Conservation (phyloP, 1,140 invertebrate species). For the Heliothis virescens region DNA sequence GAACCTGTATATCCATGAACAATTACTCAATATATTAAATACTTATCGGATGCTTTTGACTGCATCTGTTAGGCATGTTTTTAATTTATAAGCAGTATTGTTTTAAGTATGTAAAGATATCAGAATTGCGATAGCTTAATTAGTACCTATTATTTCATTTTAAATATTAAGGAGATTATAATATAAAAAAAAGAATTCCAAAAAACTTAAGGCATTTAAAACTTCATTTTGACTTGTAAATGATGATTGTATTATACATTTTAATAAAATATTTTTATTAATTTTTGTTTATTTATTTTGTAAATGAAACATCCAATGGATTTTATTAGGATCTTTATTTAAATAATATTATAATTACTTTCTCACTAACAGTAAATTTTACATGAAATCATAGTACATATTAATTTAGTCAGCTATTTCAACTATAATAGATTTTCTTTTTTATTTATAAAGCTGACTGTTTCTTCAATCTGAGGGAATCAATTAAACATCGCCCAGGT, state of each 20-base stretch:
- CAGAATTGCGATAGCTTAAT: conserved; percentile 38
- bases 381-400: conserved; percentile 20
- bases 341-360: conserved; percentile 31
- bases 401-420: conserved; percentile 1
- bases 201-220: conserved; percentile 40
- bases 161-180: conserved; percentile 27
- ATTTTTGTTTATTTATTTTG: neutral
- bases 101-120: conserved; percentile 38
- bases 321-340: conserved; percentile 35
- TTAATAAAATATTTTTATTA: conserved; percentile 50
- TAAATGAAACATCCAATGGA: neutral
- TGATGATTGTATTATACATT: conserved; percentile 50
- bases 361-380: conserved; percentile 22
- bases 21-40: conserved; percentile 29
- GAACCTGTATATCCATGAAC: conserved; percentile 34
- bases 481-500: too few relatives aligned
- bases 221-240: conserved; percentile 46
- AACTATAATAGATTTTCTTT: neutral
- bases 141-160: conserved; percentile 10
- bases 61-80: conserved; percentile 13
- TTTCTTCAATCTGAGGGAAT: too few relatives aligned
- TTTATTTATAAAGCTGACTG: too few relatives aligned
- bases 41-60: neutral
- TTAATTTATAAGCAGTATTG: conserved; percentile 50
- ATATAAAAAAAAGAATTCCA: conserved; percentile 38